Percentiles rank a stretch among this genome's conserved stretches.
Conservation (phyloP, 2,797 vertebrate genomes). For the Poeciliopsis presidionis region DNA sequence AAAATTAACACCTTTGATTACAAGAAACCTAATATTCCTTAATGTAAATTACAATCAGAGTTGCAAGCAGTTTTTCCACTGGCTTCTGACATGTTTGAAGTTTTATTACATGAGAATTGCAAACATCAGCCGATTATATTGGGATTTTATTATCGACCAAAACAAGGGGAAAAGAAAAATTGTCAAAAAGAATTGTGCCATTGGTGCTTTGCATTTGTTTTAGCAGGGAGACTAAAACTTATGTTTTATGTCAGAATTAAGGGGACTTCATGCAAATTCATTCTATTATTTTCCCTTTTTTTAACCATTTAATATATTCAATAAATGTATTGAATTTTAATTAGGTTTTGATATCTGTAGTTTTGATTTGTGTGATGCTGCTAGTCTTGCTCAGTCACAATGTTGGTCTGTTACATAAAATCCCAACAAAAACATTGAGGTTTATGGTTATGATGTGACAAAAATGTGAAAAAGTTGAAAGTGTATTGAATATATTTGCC, state of each 20-base stretch:
- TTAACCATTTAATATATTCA: background rate
- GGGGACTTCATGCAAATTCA: background rate
- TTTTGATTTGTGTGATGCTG: too few species aligned
- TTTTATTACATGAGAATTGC: background rate
- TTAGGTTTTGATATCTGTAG: too few species aligned
- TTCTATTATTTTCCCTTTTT: background rate
- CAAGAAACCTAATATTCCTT: background rate
- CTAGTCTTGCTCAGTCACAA: background rate
- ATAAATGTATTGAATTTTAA: too few species aligned
- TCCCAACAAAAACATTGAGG: background rate
- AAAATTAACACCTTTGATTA: background rate
- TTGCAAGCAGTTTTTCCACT: background rate
- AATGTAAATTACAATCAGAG: background rate
- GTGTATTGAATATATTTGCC: background rate
- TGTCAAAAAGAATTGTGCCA: background rate
- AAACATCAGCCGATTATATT: background rate
- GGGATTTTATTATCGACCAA: background rate
- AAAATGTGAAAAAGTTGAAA: background rate
- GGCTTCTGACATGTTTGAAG: background rate
- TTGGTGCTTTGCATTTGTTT: background rate
- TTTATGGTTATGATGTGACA: background rate
- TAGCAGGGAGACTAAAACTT: background rate
- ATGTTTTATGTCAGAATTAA: background rate
- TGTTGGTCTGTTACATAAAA: background rate
- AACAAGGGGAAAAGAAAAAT: background rate